These are phyloP conservation scores for Frankliniella fusca DNA, from an alignment of 2,888 invertebrate genomes.

Conservation along the genomic window DNA sequence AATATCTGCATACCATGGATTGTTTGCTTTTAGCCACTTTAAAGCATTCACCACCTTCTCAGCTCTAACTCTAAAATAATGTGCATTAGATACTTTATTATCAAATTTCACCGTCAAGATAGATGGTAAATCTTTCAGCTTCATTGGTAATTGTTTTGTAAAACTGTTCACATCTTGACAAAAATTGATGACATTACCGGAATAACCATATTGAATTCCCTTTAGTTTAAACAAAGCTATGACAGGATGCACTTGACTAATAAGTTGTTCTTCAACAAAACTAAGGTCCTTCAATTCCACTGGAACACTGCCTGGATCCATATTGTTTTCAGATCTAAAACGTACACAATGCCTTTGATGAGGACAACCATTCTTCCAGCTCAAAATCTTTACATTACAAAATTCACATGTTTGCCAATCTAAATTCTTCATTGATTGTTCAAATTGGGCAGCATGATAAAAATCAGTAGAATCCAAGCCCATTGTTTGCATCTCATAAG, in stretches of 20 bases:
- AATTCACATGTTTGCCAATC: not conserved
- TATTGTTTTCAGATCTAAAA: not conserved
- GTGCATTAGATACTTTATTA: not conserved
- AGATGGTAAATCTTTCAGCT: constrained; percentile 7
- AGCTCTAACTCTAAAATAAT: too few relatives aligned
- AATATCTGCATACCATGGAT: constrained; percentile 27
- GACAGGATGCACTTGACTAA: constrained; percentile 32
- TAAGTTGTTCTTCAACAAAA: constrained; percentile 31
- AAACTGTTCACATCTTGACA: constrained; percentile 30
- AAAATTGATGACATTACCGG: constrained; percentile 32
- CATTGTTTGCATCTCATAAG: too few relatives aligned
- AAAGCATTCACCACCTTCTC: not conserved
- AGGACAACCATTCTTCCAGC: not conserved
- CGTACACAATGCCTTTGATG: not conserved
- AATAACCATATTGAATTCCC: constrained; percentile 32
- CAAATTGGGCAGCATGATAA: not conserved
- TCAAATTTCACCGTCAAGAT: not conserved
- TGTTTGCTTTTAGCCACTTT: not conserved
- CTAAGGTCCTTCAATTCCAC: constrained; percentile 16
- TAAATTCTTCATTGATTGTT: not conserved
- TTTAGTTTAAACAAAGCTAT: constrained; percentile 30
- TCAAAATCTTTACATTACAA: not conserved
- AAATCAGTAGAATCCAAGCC: not conserved
- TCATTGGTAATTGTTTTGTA: constrained; percentile 27
- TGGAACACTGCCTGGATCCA: constrained; percentile 13